phyloP scores from a whole-genome alignment of 2,888 invertebrate species.

The Baronia brevicornis region DNA sequence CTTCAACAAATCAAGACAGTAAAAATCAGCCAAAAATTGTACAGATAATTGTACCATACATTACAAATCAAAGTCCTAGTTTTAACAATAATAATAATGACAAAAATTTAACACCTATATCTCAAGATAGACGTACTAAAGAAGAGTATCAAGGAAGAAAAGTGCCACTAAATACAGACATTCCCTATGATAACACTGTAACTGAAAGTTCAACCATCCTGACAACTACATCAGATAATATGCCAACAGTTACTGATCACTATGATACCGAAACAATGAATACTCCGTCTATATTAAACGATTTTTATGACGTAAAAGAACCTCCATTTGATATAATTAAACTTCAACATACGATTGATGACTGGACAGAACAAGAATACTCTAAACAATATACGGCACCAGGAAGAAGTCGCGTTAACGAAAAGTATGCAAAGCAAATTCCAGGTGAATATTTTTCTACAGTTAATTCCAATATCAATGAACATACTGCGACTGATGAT shows the following conservation, averaged over 20 bases:
- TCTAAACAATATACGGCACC: constrained; percentile 67
- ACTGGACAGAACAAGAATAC: constrained; percentile 88
- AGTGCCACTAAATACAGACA: constrained; percentile 53
- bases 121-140: constrained; percentile 45
- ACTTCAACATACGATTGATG: constrained; percentile 88
- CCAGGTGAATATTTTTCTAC: constrained; percentile 85
- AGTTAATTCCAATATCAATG: constrained; percentile 54
- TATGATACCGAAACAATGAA: constrained; percentile 70
- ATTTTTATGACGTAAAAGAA: constrained; percentile 63
- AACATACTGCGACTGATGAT: constrained; percentile 41
- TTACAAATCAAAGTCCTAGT: constrained; percentile 42
- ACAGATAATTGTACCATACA: constrained; percentile 89
- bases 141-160: constrained; percentile 65
- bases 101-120: constrained; percentile 38
- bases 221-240: constrained; percentile 43
- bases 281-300: constrained; percentile 44
- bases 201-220: constrained; percentile 39
- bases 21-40: constrained; percentile 78
- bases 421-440: constrained; percentile 83
- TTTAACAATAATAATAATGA: constrained; percentile 36
- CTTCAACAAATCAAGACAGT: constrained; percentile 32
- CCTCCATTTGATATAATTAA: constrained; percentile 82
- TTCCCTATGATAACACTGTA: constrained; percentile 26
- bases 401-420: constrained; percentile 69
- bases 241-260: constrained; percentile 48